Evolutionary conservation across 2,113 vertebrate species (phyloP), one percentile per base, ranked within the genome.

Genomic region (Halichoeres trimaculatus): DNA sequence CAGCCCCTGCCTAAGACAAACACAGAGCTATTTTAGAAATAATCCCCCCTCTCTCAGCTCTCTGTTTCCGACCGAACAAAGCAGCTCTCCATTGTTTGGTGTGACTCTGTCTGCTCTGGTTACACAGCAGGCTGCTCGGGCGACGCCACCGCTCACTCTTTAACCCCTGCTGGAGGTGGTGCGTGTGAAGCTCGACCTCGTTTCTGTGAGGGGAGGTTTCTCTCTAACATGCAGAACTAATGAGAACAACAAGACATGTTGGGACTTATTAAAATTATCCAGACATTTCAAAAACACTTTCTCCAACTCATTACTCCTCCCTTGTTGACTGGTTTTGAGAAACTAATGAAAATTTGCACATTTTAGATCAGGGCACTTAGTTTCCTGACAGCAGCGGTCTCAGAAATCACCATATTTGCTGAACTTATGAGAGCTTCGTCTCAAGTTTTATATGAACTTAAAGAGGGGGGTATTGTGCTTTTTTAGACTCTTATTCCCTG

Each of bases 1-100:
- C 89, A 90, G 90, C 73, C 73, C 73, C 83, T 58, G 74, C 74
- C 76, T 83, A 86, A 90, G 71, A 90, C 86, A 90, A 90, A 92
- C 85, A 90, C 79, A 47, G 74, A 70, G 73, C 81, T 90, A 89
- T 91, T 90, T 88, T 75, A 55, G 77, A 84, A 82, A 76, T 82
- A 85, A 85, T 88, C 84, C 83, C 64, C 30, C 73, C 73, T 75
- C 82, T 76, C 84, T 78, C n/a, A n/a, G 73, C 56, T 84, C 72
- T 82, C 70, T 54, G 64, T 81, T 78, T 85, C 71, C 13, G 34
- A 52, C 55, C 34, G 74, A 86, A 83, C 70, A 76, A 79, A 87
- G 77, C 70, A 54, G 59, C 54, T 24, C 76, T 57, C 76, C 76
- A 54, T 81, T 87, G 85, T 88, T 80, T 84, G 81, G 41, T 16